phyloP scores from a whole-genome alignment of 2,113 vertebrate species.

The Neodon shergylaensis region DNA sequence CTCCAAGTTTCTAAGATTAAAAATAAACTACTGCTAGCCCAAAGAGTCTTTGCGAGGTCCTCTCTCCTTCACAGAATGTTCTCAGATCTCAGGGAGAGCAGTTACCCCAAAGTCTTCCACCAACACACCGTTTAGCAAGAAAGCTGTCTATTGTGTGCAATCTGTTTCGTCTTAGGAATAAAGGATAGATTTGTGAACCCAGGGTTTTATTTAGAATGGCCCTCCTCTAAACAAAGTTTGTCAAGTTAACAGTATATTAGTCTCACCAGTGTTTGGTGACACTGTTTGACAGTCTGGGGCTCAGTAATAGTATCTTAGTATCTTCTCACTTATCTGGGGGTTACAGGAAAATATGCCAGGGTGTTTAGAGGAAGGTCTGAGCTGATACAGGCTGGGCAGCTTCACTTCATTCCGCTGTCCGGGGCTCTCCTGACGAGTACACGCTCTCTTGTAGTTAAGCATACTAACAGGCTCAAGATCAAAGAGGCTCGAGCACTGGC shows the following conservation, averaged over 20 bases:
- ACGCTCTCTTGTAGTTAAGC: background rate
- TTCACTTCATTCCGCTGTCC: background rate
- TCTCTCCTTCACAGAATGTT: background rate
- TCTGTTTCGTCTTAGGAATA: background rate
- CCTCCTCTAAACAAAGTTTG: background rate
- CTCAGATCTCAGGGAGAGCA: background rate
- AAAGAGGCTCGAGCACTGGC: background rate
- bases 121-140: background rate
- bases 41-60: background rate
- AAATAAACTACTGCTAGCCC: constrained; percentile 39
- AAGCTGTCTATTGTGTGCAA: background rate
- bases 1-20: constrained; percentile 48
- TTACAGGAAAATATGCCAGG: background rate
- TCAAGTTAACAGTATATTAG: background rate
- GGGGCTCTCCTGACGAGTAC: background rate
- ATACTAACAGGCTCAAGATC: background rate
- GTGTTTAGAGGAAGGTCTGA: background rate
- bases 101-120: background rate
- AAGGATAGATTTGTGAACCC: background rate
- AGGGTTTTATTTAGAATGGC: background rate
- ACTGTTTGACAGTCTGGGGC: background rate
- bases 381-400: background rate
- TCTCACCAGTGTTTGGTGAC: background rate
- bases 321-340: background rate
- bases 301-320: background rate